Evolutionary conservation across 2,113 vertebrate genomes (phyloP).

Genomic region (Aphyosemion australe): DNA sequence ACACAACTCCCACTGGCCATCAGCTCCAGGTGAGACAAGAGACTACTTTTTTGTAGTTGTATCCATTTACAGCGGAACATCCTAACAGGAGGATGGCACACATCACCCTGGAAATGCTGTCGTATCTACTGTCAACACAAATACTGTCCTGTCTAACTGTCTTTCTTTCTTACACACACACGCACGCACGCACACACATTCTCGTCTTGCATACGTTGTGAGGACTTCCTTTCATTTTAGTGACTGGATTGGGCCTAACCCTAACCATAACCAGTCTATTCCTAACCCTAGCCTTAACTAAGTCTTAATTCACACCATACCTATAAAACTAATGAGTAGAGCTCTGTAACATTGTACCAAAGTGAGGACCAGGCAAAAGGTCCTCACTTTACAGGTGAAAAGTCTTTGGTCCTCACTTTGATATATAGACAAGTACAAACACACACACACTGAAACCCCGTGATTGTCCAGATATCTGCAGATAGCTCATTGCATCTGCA

Average conservation of each 20-base stretch:
- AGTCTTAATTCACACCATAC: too few relatives aligned
- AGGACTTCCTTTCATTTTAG: too few relatives aligned
- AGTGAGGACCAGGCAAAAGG: too few relatives aligned
- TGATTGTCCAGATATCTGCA: conserved; percentile 32
- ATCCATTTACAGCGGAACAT: conserved; percentile 16
- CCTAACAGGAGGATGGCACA: conserved; percentile 46
- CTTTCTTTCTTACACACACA: background rate
- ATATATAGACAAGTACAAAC: too few relatives aligned
- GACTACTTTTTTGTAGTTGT: conserved; percentile 9
- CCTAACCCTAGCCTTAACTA: too few relatives aligned
- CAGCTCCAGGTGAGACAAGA: conserved; percentile 57
- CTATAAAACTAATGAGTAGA: too few relatives aligned
- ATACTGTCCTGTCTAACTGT: conserved; percentile 7
- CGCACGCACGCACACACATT: conserved; percentile 2
- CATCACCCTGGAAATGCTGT: conserved; percentile 56
- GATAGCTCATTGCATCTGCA: conserved; percentile 36
- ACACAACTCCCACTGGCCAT: conserved; percentile 56
- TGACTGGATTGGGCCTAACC: too few relatives aligned
- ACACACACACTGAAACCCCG: conserved; percentile 30
- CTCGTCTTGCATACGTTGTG: too few relatives aligned
- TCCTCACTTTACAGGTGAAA: too few relatives aligned
- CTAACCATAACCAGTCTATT: too few relatives aligned
- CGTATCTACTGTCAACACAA: conserved; percentile 17
- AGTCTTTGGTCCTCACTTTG: too few relatives aligned
- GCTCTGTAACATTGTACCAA: too few relatives aligned